A percentile compares a stretch with the other conserved stretches of the same genome.
Evolutionary conservation across 1,140 invertebrate species (phyloP).

Genomic region (Propsilocerus akamusi): DNA sequence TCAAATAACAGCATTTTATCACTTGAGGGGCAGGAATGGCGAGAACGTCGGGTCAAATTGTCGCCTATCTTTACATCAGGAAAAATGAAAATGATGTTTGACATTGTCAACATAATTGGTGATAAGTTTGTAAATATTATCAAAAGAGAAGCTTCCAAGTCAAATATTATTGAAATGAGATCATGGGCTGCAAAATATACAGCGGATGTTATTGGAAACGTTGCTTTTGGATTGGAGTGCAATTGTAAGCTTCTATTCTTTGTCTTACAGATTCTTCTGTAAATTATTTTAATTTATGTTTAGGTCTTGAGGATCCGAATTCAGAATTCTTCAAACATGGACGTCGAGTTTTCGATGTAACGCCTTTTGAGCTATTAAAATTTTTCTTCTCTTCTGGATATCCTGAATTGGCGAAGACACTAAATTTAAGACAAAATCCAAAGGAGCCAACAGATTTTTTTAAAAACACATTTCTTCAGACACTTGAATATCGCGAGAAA

Average conservation of each 20-base stretch:
- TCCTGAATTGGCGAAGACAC: background rate
- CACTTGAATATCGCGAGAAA: conserved; percentile 14
- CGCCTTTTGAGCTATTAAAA: background rate
- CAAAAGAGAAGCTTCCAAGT: conserved; percentile 1
- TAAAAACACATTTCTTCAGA: conserved; percentile 10
- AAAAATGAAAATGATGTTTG: conserved; percentile 37
- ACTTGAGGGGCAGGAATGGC: conserved; percentile 29
- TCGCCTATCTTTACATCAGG: conserved; percentile 35
- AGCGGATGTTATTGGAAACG: conserved; percentile 29
- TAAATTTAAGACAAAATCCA: background rate
- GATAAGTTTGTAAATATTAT: conserved; percentile 16
- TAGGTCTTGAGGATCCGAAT: background rate
- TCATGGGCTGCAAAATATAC: conserved; percentile 16
- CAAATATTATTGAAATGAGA: conserved; percentile 11
- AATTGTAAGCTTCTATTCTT: conserved; percentile 25
- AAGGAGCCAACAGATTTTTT: background rate
- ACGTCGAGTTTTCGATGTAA: background rate
- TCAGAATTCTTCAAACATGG: background rate
- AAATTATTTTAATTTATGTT: background rate
- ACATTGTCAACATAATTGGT: conserved; percentile 23
- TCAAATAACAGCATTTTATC: conserved; percentile 5
- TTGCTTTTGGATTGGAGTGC: conserved; percentile 41
- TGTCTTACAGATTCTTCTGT: background rate
- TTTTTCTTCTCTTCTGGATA: background rate
- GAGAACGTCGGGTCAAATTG: conserved; percentile 30